These are phyloP conservation scores for Erebia ligea DNA, from an alignment of 2,888 invertebrate genomes.

Conservation along the genomic window DNA sequence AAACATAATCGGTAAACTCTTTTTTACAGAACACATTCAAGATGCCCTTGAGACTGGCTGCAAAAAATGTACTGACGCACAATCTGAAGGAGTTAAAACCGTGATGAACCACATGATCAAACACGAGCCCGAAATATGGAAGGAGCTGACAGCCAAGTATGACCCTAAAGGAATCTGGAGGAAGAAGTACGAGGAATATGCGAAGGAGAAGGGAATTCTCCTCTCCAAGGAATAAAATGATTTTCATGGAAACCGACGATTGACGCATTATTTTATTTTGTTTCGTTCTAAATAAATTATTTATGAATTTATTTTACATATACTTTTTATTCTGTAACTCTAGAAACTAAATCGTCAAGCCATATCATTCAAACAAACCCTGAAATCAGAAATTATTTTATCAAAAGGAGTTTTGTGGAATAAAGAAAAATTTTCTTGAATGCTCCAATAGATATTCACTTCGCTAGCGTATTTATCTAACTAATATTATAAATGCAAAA, in stretches of 20 bases:
- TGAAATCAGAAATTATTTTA: no score
- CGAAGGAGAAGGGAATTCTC: conserved; percentile 74
- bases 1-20: background rate
- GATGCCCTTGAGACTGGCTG: conserved; percentile 86
- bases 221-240: background rate
- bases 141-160: conserved; percentile 85
- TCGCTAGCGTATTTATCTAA: no score
- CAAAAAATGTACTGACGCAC: conserved; percentile 85
- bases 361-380: no score
- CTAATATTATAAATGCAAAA: no score
- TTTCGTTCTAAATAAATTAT: background rate
- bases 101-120: conserved; percentile 87
- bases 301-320: background rate
- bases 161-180: conserved; percentile 87
- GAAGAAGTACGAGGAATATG: conserved; percentile 85
- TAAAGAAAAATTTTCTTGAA: no score
- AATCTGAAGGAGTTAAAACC: conserved; percentile 82
- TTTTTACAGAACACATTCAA: conserved; percentile 77
- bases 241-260: background rate
- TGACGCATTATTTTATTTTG: background rate
- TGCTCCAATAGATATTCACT: no score
- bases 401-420: no score
- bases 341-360: no score
- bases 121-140: conserved; percentile 85
- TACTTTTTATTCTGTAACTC: no score